Percentiles rank a stretch among this genome's conserved stretches.
Evolutionary conservation across 2,113 vertebrate species (phyloP).

Genomic region (Myrmecobius fasciatus): DNA sequence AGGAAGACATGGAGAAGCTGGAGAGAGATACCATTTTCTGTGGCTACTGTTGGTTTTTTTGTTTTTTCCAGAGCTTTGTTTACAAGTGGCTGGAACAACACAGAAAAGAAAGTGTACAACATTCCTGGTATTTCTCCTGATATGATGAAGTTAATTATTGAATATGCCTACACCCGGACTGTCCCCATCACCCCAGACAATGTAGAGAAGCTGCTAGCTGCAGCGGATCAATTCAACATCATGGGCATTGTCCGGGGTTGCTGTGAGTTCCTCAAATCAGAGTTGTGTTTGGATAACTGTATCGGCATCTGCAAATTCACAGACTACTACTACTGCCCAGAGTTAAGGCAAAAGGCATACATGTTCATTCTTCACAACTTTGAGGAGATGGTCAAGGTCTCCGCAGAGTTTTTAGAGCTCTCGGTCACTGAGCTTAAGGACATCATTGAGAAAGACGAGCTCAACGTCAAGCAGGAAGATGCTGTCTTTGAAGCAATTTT

Average conservation of each 20-base stretch:
- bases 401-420: constrained; percentile 87
- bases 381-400: constrained; percentile 82
- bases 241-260: constrained; percentile 83
- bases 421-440: constrained; percentile 81
- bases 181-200: constrained; percentile 84
- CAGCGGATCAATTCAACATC: constrained; percentile 86
- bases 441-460: constrained; percentile 87
- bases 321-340: constrained; percentile 76
- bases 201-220: constrained; percentile 80
- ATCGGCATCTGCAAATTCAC: constrained; percentile 88
- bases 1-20: background rate
- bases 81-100: constrained; percentile 83
- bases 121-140: constrained; percentile 84
- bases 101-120: constrained; percentile 82
- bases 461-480: constrained; percentile 86
- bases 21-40: constrained; percentile 25
- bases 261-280: constrained; percentile 84
- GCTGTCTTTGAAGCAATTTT: constrained; percentile 86
- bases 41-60: background rate
- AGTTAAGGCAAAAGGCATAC: constrained; percentile 83
- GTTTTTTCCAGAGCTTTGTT: constrained; percentile 84
- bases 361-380: constrained; percentile 88
- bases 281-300: constrained; percentile 86
- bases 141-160: constrained; percentile 87
- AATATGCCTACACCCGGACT: constrained; percentile 86